These are phyloP conservation scores for Helobdella robusta DNA, from an alignment of 2,888 invertebrate species.

Conservation along the genomic window DNA sequence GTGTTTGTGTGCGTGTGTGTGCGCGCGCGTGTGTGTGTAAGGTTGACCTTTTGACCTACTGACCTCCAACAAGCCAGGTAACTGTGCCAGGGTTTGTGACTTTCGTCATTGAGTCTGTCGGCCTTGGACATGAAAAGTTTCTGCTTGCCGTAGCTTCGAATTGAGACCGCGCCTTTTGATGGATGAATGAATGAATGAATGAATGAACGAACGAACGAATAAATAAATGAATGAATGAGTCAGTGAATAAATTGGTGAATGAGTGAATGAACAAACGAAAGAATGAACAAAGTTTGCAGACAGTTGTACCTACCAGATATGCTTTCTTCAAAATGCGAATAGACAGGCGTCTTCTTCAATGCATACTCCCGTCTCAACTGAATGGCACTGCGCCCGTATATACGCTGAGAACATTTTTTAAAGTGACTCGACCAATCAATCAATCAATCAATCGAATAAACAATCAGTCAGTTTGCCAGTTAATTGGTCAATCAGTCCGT, in stretches of 20 bases:
- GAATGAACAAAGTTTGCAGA: too few species aligned
- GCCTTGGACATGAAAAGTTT: slow-evolving; percentile 51
- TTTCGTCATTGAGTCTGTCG: slow-evolving; percentile 32
- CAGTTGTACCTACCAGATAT: too few species aligned
- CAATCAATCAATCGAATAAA: too few species aligned
- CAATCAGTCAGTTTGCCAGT: too few species aligned
- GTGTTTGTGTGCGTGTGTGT: neutral
- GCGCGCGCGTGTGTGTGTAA: neutral
- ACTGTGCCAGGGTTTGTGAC: slow-evolving; percentile 31
- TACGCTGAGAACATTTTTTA: slow-evolving; percentile 64
- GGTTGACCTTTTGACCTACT: neutral
- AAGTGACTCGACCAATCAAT: too few species aligned
- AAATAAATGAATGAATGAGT: too few species aligned
- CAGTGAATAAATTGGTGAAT: too few species aligned
- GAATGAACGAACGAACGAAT: too few species aligned
- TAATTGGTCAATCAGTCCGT: too few species aligned
- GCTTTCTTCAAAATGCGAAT: slow-evolving; percentile 86
- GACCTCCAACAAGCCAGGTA: slow-evolving; percentile 26
- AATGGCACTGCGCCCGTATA: slow-evolving; percentile 81
- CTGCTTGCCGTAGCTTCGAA: slow-evolving; percentile 71
- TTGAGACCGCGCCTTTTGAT: slow-evolving; percentile 58
- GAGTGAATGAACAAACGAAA: too few species aligned
- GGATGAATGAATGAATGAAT: too few species aligned
- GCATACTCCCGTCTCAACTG: slow-evolving; percentile 85
- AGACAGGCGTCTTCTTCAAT: slow-evolving; percentile 82